phyloP scores from a whole-genome alignment of 23 tunicate genomes.

The Botrylloides violaceus region DNA sequence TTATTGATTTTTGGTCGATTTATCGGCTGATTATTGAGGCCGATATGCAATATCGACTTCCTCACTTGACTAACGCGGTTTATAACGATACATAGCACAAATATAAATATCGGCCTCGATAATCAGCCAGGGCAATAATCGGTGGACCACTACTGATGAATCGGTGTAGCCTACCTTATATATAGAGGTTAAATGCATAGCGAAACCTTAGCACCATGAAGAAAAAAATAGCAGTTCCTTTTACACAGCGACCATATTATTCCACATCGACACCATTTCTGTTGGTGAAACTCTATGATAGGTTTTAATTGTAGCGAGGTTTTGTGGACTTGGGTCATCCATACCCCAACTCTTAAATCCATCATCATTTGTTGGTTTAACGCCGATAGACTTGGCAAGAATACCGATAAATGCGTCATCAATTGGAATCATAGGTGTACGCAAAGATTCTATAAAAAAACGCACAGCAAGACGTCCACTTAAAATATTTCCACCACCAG shows the following conservation, averaged over 20 bases:
- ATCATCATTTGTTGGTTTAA: constrained; percentile 41
- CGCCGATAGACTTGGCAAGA: constrained; percentile 36
- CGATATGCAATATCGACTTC: too few species aligned
- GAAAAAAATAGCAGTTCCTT: too few species aligned
- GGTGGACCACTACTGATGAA: too few species aligned
- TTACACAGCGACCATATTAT: constrained; percentile 20
- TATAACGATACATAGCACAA: too few species aligned
- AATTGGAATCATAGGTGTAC: constrained; percentile 59
- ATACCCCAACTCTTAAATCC: constrained; percentile 89
- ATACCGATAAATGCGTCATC: constrained; percentile 91
- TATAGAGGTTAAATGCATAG: too few species aligned
- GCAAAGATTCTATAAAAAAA: constrained; percentile 43
- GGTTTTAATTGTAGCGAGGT: constrained; percentile 50
- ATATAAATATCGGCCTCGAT: too few species aligned
- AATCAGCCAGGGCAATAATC: too few species aligned
- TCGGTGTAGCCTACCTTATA: too few species aligned
- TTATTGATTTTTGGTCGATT: too few species aligned
- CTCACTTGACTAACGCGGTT: too few species aligned
- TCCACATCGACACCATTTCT: constrained; percentile 27
- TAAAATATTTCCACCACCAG: constrained; percentile 89
- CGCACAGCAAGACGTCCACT: constrained; percentile 46
- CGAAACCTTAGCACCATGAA: too few species aligned
- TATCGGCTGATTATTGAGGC: too few species aligned
- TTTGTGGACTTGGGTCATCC: constrained; percentile 29
- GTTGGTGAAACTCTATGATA: constrained; percentile 56